These are phyloP conservation scores for Adoxophyes honmai DNA, from an alignment of 1,140 invertebrate genomes.

Conservation along the genomic window DNA sequence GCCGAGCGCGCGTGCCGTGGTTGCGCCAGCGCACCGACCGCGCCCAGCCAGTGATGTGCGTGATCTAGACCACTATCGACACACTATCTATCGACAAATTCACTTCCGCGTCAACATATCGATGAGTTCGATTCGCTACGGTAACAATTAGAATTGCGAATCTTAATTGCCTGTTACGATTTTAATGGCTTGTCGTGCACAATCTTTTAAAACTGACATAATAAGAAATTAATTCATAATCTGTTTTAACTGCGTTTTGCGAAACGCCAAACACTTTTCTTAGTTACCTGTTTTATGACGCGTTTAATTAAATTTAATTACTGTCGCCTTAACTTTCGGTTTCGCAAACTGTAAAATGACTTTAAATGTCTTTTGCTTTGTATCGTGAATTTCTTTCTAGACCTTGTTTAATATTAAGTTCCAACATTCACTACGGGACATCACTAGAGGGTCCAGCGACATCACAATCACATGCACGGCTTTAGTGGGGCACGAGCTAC, in stretches of 20 bases:
- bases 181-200: not conserved
- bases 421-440: constrained; percentile 14
- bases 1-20: constrained; percentile 56
- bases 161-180: constrained; percentile 3
- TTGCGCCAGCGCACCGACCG: constrained; percentile 53
- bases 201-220: not conserved
- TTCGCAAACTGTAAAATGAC: no score
- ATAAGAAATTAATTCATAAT: not conserved
- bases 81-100: constrained; percentile 17
- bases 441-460: constrained; percentile 44
- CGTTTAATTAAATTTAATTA: no score
- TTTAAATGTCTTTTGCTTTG: no score
- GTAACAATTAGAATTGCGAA: constrained; percentile 6
- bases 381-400: no score
- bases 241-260: no score
- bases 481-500: constrained; percentile 16
- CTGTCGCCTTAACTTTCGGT: no score
- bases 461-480: constrained; percentile 59
- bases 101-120: constrained; percentile 28
- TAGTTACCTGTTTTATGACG: no score
- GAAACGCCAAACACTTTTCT: no score
- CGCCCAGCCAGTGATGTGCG: constrained; percentile 59
- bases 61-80: constrained; percentile 37
- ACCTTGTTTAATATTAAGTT: no score
- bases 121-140: constrained; percentile 10